A percentile compares a stretch with the other conserved stretches of the same genome.
Conservation (phyloP, 2,888 invertebrate species). For the Poecilus cupreus region DNA sequence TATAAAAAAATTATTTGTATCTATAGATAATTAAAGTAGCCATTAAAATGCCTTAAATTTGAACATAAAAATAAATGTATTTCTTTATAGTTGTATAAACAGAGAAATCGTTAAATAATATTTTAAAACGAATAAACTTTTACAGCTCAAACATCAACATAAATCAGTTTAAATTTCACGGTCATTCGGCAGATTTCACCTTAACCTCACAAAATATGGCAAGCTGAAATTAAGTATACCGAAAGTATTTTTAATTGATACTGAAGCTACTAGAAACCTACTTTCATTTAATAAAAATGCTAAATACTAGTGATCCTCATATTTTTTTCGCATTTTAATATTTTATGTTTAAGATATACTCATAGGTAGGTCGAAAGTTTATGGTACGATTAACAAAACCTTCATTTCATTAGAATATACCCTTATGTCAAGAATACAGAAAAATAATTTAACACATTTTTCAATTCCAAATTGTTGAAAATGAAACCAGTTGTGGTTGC, state of each 20-base stretch:
- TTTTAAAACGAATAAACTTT: background rate
- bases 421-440: no score
- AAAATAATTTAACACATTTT: no score
- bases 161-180: conserved; percentile 26
- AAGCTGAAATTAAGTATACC: background rate
- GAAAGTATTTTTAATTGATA: background rate
- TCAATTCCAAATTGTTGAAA: no score
- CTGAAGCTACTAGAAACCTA: background rate
- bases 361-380: no score
- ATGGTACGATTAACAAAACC: conserved; percentile 13
- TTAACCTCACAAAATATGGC: conserved; percentile 20
- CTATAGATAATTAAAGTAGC: no score
- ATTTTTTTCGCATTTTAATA: no score
- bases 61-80: no score
- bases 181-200: conserved; percentile 8
- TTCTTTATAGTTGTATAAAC: background rate
- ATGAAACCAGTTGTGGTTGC: no score
- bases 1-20: no score
- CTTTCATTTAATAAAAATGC: background rate
- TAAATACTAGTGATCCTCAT: background rate
- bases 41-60: no score
- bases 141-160: background rate
- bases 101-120: background rate
- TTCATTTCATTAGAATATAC: background rate
- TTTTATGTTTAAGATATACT: no score